These are phyloP conservation scores for Archegozetes longisetosus DNA, from an alignment of 1,140 invertebrate species.

Conservation along the genomic window DNA sequence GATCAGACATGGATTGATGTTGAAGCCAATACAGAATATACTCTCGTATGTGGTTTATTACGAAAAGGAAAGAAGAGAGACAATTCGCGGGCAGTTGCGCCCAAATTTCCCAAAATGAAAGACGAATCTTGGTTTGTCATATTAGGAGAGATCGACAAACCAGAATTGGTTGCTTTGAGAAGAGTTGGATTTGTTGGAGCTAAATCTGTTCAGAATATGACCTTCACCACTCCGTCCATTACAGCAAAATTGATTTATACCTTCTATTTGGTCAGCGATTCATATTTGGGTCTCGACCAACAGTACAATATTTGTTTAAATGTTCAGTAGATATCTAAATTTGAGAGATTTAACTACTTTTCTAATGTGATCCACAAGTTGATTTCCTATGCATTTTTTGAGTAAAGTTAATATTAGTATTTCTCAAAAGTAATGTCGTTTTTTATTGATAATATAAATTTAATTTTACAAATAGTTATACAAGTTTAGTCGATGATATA, in stretches of 20 bases:
- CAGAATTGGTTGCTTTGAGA: constrained; percentile 73
- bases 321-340: constrained; percentile 3
- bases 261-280: constrained; percentile 80
- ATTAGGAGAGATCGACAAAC: constrained; percentile 48
- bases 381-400: too few species aligned
- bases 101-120: constrained; percentile 76
- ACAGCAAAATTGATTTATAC: constrained; percentile 49
- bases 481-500: too few species aligned
- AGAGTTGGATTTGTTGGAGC: constrained; percentile 37
- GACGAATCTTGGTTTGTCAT: constrained; percentile 90
- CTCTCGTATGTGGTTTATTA: constrained; percentile 34
- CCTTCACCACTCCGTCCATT: constrained; percentile 44
- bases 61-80: constrained; percentile 23
- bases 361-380: too few species aligned
- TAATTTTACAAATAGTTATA: too few species aligned
- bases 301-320: constrained; percentile 48
- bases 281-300: constrained; percentile 86
- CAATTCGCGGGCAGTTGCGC: constrained; percentile 45
- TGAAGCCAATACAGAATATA: constrained; percentile 42
- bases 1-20: constrained; percentile 38
- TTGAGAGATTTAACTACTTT: too few species aligned
- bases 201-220: constrained; percentile 36
- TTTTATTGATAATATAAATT: too few species aligned
- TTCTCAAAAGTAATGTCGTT: too few species aligned
- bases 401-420: too few species aligned